Evolutionary conservation across 2,888 invertebrate species (phyloP), one percentile per base, ranked within the genome.

Genomic region (Meloe dianella): DNA sequence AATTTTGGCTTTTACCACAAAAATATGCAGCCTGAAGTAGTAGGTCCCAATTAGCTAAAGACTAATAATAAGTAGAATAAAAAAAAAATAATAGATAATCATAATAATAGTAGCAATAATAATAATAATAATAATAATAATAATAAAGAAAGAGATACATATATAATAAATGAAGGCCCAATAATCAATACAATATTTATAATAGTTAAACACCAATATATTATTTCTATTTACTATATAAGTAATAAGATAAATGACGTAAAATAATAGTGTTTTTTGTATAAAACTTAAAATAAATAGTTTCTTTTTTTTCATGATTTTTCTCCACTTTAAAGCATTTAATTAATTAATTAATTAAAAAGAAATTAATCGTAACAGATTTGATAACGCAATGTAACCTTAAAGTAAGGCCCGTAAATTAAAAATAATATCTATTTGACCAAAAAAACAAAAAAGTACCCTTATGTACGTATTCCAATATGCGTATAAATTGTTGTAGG

Each of bases 11-110:
- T 27, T 54, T 54, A 5, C 7, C 1, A 54, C 10, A 54, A 63
- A 65, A 62, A 60, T 63, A 63, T 66, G 69, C 69, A 69, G 69
- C 69, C 66, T 69, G 69, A 69, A 69, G 60, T 30, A 58, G 68
- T 30, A 58, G 68, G 68, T 68, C 68, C 62, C 64, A 60, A 24
- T 35, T 51, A 65, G 63, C 61, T 61, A 68, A 56, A 65, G 63
- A 24, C 10, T 41, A 41, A 41, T 17, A 41, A 41, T 41, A 41
- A 41, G 4, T 17, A 41, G 4, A 17, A 41, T 41, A 30, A 61
- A 60, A 60, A 62, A 30, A 63, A 65, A 63, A 60, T 59, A 35
- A 64, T 58, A 67, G 62, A n/a, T 67, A 61, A 17, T 41, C 20
- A 64, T 64, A 63, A 64, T 47, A 47, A 10, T 47, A 20, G 9